These are phyloP conservation scores for Drosophila saltans DNA, from an alignment of 1,140 invertebrate species.

Conservation along the genomic window DNA sequence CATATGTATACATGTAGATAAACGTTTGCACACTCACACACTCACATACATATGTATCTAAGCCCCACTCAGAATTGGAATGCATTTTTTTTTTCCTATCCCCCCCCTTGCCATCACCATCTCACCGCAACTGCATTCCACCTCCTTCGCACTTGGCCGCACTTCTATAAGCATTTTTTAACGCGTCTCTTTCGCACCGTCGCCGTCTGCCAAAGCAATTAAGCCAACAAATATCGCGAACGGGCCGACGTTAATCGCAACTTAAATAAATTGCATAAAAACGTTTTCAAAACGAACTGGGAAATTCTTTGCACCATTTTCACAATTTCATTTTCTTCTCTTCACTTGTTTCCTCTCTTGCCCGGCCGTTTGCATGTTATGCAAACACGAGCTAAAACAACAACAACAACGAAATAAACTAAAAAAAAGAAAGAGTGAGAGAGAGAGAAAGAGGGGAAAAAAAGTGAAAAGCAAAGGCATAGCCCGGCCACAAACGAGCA, in stretches of 20 bases:
- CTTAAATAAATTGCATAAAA: constrained; percentile 73
- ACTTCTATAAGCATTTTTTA: constrained; percentile 15
- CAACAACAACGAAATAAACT: constrained; percentile 31
- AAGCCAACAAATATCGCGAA: constrained; percentile 44
- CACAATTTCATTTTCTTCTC: constrained; percentile 25
- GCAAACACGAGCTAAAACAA: constrained; percentile 28
- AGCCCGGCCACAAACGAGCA: constrained; percentile 57
- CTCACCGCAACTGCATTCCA: constrained; percentile 26
- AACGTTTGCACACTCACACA: too few relatives aligned
- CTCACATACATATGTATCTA: too few relatives aligned
- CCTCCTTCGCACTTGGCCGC: constrained; percentile 29
- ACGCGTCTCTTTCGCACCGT: neutral
- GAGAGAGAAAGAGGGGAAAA: constrained; percentile 6
- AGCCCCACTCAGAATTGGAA: neutral
- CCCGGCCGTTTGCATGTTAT: constrained; percentile 23
- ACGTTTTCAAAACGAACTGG: constrained; percentile 65
- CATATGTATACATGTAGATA: too few relatives aligned
- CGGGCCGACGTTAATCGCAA: constrained; percentile 58
- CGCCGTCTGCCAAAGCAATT: constrained; percentile 38
- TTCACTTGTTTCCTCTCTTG: neutral
- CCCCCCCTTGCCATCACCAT: neutral
- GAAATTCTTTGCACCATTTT: constrained; percentile 66
- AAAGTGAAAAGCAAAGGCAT: constrained; percentile 20
- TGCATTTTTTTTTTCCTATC: constrained; percentile 16
- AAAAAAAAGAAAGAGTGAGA: constrained; percentile 3